These are phyloP conservation scores for Athetis lepigone DNA, from an alignment of 2,888 invertebrate species.

Conservation along the genomic window DNA sequence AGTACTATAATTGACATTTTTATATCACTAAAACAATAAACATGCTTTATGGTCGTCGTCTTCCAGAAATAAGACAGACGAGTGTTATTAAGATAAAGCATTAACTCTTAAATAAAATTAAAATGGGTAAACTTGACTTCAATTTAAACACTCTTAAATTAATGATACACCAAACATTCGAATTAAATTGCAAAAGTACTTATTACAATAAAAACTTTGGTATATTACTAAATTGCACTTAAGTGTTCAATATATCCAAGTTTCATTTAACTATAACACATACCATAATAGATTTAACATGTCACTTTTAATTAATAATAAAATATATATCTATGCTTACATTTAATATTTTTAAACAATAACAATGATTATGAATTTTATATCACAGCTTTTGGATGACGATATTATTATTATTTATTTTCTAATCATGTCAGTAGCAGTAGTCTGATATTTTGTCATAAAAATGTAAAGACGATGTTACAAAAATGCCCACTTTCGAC, in stretches of 20 bases:
- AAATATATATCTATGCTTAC: conserved; percentile 25
- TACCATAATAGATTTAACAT: conserved; percentile 5
- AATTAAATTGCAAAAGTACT: conserved; percentile 5
- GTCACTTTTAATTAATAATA: neutral
- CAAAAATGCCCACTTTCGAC: no score
- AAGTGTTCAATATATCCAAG: neutral
- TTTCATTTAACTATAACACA: conserved; percentile 11
- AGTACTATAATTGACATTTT: no score
- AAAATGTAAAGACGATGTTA: no score
- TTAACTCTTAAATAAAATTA: neutral
- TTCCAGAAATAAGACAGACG: no score
- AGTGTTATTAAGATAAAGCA: no score
- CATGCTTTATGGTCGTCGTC: no score
- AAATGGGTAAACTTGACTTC: neutral
- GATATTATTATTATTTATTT: conserved; percentile 26
- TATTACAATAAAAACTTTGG: conserved; percentile 6
- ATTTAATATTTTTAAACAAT: conserved; percentile 40
- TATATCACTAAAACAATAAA: no score
- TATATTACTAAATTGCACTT: conserved; percentile 30
- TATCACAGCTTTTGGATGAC: conserved; percentile 69
- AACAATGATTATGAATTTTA: conserved; percentile 67
- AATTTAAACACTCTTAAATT: conserved; percentile 6
- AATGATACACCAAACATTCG: neutral
- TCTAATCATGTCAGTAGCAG: conserved; percentile 13
- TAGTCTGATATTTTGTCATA: conserved; percentile 7